phyloP scores from a whole-genome alignment of 1,140 invertebrate species.

The Ladona fulva region DNA sequence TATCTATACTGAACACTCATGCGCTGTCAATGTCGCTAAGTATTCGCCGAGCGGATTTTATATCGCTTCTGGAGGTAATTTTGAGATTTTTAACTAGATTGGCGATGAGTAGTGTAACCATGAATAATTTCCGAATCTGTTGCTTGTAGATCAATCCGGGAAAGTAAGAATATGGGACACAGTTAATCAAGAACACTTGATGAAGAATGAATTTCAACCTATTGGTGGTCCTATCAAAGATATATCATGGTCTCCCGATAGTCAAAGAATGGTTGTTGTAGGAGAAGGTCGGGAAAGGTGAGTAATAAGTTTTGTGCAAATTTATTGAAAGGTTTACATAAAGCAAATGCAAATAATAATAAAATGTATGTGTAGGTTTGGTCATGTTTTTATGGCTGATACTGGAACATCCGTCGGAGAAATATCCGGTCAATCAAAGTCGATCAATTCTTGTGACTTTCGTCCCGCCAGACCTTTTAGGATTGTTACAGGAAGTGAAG shows the following conservation, averaged over 20 bases:
- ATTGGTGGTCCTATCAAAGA: conserved; percentile 93
- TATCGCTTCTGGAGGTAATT: conserved; percentile 93
- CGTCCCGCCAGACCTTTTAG: conserved; percentile 82
- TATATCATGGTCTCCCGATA: conserved; percentile 93
- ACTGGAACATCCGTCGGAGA: conserved; percentile 97
- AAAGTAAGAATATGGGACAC: conserved; percentile 99
- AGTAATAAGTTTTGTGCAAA: not conserved
- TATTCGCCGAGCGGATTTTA: conserved; percentile 98
- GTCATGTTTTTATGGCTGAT: conserved; percentile 94
- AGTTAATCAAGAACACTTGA: conserved; percentile 92
- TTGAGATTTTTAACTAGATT: conserved; percentile 15
- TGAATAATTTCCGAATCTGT: not conserved
- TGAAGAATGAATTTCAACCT: conserved; percentile 97
- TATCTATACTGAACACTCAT: conserved; percentile 95
- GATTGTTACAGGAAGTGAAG: conserved; percentile 91
- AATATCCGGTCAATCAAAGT: conserved; percentile 92
- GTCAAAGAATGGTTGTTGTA: conserved; percentile 89
- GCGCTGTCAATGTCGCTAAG: conserved; percentile 89
- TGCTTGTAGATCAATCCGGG: conserved; percentile 71
- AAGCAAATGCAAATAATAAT: not conserved
- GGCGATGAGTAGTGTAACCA: not conserved
- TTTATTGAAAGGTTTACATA: not conserved
- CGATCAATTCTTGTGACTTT: conserved; percentile 94
- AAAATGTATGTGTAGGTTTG: no score
- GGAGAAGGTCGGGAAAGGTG: conserved; percentile 92